Percentiles rank a stretch among this genome's conserved stretches.
Evolutionary conservation across 2,797 vertebrate genomes (phyloP).

Genomic region (Leptodactylus fallax): DNA sequence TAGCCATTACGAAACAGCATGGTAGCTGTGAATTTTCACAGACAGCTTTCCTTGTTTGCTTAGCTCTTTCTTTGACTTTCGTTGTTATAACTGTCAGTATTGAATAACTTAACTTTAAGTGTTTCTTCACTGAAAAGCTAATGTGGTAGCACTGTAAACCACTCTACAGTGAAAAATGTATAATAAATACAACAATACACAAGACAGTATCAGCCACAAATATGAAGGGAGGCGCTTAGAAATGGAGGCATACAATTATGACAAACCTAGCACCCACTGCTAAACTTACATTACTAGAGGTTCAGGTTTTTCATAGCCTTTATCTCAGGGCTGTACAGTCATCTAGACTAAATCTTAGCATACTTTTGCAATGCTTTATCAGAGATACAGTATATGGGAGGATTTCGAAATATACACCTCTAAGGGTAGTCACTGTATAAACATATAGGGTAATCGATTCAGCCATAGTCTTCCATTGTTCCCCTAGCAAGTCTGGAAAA

Average conservation of each 20-base stretch:
- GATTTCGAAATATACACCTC: too few relatives aligned
- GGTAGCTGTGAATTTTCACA: slow-evolving; percentile 85
- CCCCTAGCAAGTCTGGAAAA: too few relatives aligned
- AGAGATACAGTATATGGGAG: too few relatives aligned
- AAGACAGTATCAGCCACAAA: neutral
- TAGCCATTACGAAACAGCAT: slow-evolving; percentile 97
- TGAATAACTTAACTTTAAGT: slow-evolving; percentile 26
- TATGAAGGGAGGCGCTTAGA: neutral
- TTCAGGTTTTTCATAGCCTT: too few relatives aligned
- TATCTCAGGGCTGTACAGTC: neutral
- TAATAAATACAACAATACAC: neutral
- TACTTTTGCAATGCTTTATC: too few relatives aligned
- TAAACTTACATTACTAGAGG: too few relatives aligned
- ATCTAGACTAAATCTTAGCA: too few relatives aligned
- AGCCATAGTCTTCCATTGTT: too few relatives aligned
- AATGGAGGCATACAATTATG: neutral
- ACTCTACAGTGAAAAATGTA: neutral
- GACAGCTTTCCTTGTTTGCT: slow-evolving; percentile 92
- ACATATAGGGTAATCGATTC: too few relatives aligned
- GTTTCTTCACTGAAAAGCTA: slow-evolving; percentile 15
- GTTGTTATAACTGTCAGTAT: slow-evolving; percentile 26
- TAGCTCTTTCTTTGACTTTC: slow-evolving; percentile 64
- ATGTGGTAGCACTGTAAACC: neutral
- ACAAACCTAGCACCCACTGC: neutral
- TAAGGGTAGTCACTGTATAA: too few relatives aligned